phyloP scores from a whole-genome alignment of 2,113 vertebrate species.

The Antigone vipio region DNA sequence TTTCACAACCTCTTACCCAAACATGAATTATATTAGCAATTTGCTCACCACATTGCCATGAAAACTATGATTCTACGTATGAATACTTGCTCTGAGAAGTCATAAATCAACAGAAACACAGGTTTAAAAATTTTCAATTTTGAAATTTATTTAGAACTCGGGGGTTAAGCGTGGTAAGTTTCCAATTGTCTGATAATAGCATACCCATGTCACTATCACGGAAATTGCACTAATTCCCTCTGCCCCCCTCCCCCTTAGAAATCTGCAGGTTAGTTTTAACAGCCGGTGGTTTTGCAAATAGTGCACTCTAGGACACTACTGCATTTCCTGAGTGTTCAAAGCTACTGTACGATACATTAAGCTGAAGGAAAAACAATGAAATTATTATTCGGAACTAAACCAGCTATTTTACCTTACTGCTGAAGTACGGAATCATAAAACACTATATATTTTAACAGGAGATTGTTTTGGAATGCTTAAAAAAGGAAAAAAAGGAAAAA shows the following conservation, averaged over 20 bases:
- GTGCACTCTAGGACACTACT: conserved; percentile 19
- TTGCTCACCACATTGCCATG: neutral
- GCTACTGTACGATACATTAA: conserved; percentile 17
- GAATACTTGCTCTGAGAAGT: neutral
- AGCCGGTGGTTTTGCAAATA: conserved; percentile 33
- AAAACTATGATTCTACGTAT: neutral
- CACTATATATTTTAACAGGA: neutral
- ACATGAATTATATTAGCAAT: neutral
- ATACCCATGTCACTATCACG: conserved; percentile 1
- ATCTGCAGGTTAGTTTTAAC: conserved; percentile 31
- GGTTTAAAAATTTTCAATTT: conserved; percentile 61
- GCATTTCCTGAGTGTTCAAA: conserved; percentile 57
- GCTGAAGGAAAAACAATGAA: conserved; percentile 17
- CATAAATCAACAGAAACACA: conserved; percentile 55
- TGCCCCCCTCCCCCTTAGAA: conserved; percentile 2
- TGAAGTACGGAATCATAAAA: conserved; percentile 4
- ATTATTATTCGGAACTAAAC: conserved; percentile 3
- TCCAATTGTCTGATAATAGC: conserved; percentile 48
- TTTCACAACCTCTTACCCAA: neutral
- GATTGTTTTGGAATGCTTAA: neutral
- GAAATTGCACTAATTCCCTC: conserved; percentile 42
- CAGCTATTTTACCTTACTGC: neutral
- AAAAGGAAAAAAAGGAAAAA: neutral
- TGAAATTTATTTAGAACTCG: conserved; percentile 61
- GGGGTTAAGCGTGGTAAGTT: conserved; percentile 35